These are phyloP conservation scores for Chrosomus eos DNA, from an alignment of 2,797 vertebrate genomes.

Conservation along the genomic window DNA sequence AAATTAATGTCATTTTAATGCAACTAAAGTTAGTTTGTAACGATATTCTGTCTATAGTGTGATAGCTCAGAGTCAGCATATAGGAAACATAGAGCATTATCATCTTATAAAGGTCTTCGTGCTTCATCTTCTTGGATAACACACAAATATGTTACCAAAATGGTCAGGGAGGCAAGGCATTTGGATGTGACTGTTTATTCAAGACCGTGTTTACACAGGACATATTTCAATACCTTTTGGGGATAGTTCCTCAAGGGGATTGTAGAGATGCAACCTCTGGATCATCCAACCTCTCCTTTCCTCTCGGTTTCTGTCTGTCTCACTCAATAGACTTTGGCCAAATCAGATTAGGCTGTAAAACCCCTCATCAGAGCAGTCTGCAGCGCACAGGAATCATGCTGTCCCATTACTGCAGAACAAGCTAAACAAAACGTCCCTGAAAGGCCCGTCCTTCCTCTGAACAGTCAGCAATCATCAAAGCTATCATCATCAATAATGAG, in stretches of 20 bases:
- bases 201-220: constrained; percentile 71
- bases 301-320: not conserved
- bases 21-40: not conserved
- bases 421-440: not conserved
- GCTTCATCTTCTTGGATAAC: constrained; percentile 71
- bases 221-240: constrained; percentile 74
- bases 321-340: not conserved
- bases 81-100: not conserved
- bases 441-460: not conserved
- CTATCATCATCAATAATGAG: constrained; percentile 19
- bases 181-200: constrained; percentile 57
- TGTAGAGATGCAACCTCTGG: constrained; percentile 53
- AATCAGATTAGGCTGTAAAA: constrained; percentile 42
- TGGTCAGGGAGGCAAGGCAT: constrained; percentile 69
- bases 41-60: not conserved
- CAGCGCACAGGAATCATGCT: not conserved
- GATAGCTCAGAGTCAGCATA: not conserved
- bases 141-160: constrained; percentile 77
- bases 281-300: constrained; percentile 22
- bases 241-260: constrained; percentile 64
- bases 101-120: constrained; percentile 8
- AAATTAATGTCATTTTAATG: not conserved
- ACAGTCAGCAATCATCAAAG: not conserved
- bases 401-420: constrained; percentile 16
- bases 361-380: constrained; percentile 17